Evolutionary conservation across 2,797 vertebrate species (phyloP).

Genomic region (Orientallactaga sibirica): DNA sequence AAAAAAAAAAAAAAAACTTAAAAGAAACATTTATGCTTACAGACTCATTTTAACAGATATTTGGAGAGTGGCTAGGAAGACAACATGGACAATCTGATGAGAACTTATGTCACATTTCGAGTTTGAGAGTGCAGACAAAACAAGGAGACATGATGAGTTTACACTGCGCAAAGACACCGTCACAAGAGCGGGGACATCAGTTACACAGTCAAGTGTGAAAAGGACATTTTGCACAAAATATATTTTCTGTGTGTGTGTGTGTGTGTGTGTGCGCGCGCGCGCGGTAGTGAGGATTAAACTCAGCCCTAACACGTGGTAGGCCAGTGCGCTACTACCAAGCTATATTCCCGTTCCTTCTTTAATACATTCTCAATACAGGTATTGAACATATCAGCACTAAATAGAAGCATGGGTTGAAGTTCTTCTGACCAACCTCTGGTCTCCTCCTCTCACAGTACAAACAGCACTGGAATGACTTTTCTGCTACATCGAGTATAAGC

Average conservation of each 20-base stretch:
- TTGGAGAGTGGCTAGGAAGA: neutral
- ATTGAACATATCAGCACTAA: constrained; percentile 24
- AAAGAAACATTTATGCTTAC: constrained; percentile 19
- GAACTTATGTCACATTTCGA: constrained; percentile 35
- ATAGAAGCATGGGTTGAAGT: constrained; percentile 21
- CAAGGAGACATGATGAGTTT: constrained; percentile 8
- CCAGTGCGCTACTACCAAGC: neutral
- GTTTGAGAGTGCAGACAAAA: constrained; percentile 1
- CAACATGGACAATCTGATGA: neutral
- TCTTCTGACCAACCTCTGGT: neutral
- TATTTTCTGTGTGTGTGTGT: neutral
- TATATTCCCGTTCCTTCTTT: neutral
- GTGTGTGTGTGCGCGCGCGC: neutral
- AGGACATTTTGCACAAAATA: neutral
- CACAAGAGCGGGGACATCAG: neutral
- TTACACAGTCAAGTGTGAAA: neutral
- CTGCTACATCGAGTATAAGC: constrained; percentile 36
- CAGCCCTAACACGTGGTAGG: neutral
- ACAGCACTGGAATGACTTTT: neutral
- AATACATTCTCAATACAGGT: constrained; percentile 11
- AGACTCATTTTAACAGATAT: constrained; percentile 43
- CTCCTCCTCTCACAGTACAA: constrained; percentile 33
- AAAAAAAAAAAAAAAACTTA: no score
- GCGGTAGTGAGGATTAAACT: neutral
- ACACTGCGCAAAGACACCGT: neutral